These are phyloP conservation scores for Neomonachus schauinslandi DNA, from an alignment of 2,113 vertebrate genomes.

Conservation along the genomic window DNA sequence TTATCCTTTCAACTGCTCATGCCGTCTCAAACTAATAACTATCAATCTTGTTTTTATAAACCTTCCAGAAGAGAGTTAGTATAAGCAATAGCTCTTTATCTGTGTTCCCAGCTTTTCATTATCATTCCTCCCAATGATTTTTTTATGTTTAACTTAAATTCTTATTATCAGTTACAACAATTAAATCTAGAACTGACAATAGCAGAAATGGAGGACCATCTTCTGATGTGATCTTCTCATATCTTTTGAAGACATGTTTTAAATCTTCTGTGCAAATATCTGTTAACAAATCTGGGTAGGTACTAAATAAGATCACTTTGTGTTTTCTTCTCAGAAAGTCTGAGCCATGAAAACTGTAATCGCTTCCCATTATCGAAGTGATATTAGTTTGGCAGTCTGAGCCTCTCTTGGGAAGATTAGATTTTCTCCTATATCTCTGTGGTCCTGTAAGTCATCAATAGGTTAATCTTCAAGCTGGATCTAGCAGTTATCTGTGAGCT, in stretches of 20 bases:
- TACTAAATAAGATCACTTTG: background rate
- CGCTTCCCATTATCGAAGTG: constrained; percentile 17
- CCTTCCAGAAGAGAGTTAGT: background rate
- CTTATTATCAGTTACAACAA: background rate
- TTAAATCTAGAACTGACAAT: constrained; percentile 12
- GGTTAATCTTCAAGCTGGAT: constrained; percentile 70
- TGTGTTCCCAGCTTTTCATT: constrained; percentile 14
- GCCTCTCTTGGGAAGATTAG: constrained; percentile 69
- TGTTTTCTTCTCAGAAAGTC: constrained; percentile 60
- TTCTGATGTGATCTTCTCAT: background rate
- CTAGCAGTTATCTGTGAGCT: constrained; percentile 64
- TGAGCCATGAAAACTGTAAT: constrained; percentile 40
- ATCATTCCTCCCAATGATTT: background rate
- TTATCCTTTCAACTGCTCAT: background rate
- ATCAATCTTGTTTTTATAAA: constrained; percentile 30
- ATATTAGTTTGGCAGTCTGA: constrained; percentile 43
- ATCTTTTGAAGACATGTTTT: constrained; percentile 28
- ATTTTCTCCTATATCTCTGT: constrained; percentile 12
- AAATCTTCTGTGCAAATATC: background rate
- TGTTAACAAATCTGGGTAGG: background rate
- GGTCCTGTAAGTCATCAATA: constrained; percentile 57
- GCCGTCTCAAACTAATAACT: background rate
- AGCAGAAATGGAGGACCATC: background rate
- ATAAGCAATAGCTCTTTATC: background rate
- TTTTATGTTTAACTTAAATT: constrained; percentile 44